Conservation (phyloP, 2,888 invertebrate genomes). For the Podabrus alpinus region DNA sequence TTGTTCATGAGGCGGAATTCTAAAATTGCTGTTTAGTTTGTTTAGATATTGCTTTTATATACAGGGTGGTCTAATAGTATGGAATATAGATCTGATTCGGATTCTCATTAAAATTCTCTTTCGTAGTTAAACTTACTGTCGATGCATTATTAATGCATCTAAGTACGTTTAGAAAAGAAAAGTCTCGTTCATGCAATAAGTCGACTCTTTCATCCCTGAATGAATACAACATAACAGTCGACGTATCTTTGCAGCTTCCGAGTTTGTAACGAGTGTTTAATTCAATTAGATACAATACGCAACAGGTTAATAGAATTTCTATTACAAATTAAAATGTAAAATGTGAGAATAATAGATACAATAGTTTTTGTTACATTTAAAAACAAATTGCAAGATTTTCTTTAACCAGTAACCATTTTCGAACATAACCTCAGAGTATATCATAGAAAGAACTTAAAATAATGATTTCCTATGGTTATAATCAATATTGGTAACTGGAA, state of each 20-base stretch:
- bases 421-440: too few species aligned
- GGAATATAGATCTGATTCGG: too few species aligned
- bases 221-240: conserved; percentile 7
- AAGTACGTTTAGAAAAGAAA: background rate
- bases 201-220: conserved; percentile 8
- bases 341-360: background rate
- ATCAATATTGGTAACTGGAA: too few species aligned
- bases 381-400: background rate
- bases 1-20: background rate
- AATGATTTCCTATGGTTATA: too few species aligned
- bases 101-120: background rate
- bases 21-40: background rate
- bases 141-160: background rate
- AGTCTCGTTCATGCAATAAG: background rate
- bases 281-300: conserved; percentile 14
- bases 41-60: background rate
- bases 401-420: too few species aligned
- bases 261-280: conserved; percentile 4
- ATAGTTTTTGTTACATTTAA: background rate
- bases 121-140: background rate
- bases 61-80: background rate
- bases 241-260: background rate
- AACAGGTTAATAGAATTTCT: conserved; percentile 4
- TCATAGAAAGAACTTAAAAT: too few species aligned
- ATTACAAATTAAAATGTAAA: background rate